Percentiles rank a stretch among this genome's conserved stretches.
Conservation (phyloP, 2,888 invertebrate genomes). For the Parascotia fuliginaria region DNA sequence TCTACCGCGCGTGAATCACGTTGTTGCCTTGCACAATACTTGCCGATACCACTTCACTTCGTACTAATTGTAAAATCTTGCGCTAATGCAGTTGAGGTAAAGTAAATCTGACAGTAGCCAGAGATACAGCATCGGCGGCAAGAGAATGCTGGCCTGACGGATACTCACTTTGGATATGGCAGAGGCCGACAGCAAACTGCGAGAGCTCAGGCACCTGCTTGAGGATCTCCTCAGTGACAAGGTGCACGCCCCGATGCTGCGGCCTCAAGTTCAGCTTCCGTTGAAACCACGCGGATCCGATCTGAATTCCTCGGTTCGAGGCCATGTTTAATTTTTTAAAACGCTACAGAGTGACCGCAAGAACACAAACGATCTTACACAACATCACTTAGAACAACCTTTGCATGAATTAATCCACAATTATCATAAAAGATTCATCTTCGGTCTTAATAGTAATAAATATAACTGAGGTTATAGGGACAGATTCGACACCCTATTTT, state of each 20-base stretch:
- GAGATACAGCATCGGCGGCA: slow-evolving; percentile 75
- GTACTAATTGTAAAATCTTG: slow-evolving; percentile 46
- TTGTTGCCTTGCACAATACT: slow-evolving; percentile 29
- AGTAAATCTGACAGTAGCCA: slow-evolving; percentile 66
- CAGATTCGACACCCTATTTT: slow-evolving; percentile 87
- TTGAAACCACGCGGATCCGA: slow-evolving; percentile 99
- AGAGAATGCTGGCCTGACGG: slow-evolving; percentile 52
- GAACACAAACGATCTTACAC: slow-evolving; percentile 84
- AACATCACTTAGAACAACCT: slow-evolving; percentile 85
- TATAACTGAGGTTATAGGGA: slow-evolving; percentile 84
- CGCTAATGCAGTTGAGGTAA: slow-evolving; percentile 49
- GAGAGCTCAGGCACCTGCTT: slow-evolving; percentile 97
- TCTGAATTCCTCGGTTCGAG: slow-evolving; percentile 96
- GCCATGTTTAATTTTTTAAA: slow-evolving; percentile 90
- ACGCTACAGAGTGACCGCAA: slow-evolving; percentile 83
- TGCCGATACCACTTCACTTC: slow-evolving; percentile 37
- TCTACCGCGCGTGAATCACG: slow-evolving; percentile 33
- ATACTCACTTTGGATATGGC: slow-evolving; percentile 98
- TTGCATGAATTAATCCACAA: slow-evolving; percentile 87
- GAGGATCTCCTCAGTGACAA: slow-evolving; percentile 98
- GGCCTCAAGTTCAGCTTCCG: slow-evolving; percentile 98
- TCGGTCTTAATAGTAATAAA: slow-evolving; percentile 84
- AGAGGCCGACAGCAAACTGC: slow-evolving; percentile 97
- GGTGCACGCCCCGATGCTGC: slow-evolving; percentile 98
- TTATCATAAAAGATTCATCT: slow-evolving; percentile 90